Percentiles rank a stretch among this genome's conserved stretches.
Evolutionary conservation across 30 jellyfish, hydroid and myxozoan species (phyloP).

Genomic region (Aurelia sp.): DNA sequence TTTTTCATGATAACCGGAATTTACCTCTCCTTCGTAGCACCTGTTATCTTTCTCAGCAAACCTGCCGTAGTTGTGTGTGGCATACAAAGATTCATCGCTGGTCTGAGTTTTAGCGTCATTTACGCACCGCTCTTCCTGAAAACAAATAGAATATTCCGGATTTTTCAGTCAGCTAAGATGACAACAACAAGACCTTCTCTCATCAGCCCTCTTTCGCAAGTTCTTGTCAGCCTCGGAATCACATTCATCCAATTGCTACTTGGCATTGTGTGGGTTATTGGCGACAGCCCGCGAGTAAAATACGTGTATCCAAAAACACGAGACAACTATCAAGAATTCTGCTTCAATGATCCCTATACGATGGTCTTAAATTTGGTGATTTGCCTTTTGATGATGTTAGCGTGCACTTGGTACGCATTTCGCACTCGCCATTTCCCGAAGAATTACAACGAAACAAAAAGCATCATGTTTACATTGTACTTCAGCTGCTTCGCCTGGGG

Average conservation of each 20-base stretch:
- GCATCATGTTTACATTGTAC: slow-evolving; percentile 82
- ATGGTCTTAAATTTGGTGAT: slow-evolving; percentile 60
- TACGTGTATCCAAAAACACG: slow-evolving; percentile 35
- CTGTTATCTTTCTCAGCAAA: slow-evolving; percentile 33
- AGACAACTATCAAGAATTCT: slow-evolving; percentile 8
- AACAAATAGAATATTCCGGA: slow-evolving; percentile 77
- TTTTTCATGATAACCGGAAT: slow-evolving; percentile 73
- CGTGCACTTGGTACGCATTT: slow-evolving; percentile 86
- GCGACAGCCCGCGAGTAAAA: slow-evolving; percentile 42
- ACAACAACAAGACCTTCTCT: slow-evolving; percentile 68
- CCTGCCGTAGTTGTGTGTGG: slow-evolving; percentile 69
- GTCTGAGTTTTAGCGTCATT: slow-evolving; percentile 62
- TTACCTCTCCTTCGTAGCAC: slow-evolving; percentile 55
- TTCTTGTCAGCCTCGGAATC: slow-evolving; percentile 62
- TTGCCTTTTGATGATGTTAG: slow-evolving; percentile 70
- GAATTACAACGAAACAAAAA: slow-evolving; percentile 88
- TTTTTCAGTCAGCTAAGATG: slow-evolving; percentile 68
- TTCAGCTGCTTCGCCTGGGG: slow-evolving; percentile 90
- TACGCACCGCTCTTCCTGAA: slow-evolving; percentile 82
- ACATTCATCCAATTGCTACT: slow-evolving; percentile 48
- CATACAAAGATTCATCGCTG: slow-evolving; percentile 70
- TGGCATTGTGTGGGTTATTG: slow-evolving; percentile 76
- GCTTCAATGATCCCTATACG: slow-evolving; percentile 47
- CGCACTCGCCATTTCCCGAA: slow-evolving; percentile 86
- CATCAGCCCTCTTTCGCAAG: slow-evolving; percentile 78